These are phyloP conservation scores for Pelecanus crispus DNA, from an alignment of 2,113 vertebrate species.

Conservation along the genomic window DNA sequence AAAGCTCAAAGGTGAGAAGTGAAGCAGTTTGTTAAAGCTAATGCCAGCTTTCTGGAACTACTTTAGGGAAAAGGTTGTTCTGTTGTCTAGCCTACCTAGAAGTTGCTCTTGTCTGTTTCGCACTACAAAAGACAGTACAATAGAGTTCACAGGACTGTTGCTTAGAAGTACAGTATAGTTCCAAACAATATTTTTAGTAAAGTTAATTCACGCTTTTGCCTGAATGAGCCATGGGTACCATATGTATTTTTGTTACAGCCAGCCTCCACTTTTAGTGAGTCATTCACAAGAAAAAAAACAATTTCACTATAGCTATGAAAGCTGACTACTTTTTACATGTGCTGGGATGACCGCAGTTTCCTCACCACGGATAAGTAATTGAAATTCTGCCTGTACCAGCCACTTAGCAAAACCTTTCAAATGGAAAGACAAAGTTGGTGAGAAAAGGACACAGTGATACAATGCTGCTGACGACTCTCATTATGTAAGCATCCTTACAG, in stretches of 20 bases:
- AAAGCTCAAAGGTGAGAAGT: background rate
- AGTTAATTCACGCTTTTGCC: constrained; percentile 32
- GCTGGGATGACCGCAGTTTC: background rate
- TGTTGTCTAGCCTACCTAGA: background rate
- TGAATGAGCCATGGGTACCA: constrained; percentile 41
- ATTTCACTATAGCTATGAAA: constrained; percentile 3
- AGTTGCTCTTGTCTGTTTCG: background rate
- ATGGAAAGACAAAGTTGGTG: background rate
- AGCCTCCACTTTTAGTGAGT: constrained; percentile 46
- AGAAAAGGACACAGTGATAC: background rate
- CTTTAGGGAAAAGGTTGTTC: background rate
- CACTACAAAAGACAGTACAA: background rate
- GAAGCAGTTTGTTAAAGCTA: background rate
- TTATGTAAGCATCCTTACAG: background rate
- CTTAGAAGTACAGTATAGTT: background rate
- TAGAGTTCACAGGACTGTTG: background rate
- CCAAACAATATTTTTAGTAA: constrained; percentile 21
- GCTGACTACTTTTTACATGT: background rate
- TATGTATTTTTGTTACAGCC: constrained; percentile 53
- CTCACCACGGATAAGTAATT: background rate
- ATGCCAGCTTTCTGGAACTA: background rate
- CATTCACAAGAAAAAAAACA: background rate
- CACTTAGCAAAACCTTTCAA: background rate
- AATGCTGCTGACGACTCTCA: background rate
- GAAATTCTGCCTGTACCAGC: background rate